These are phyloP conservation scores for Protobothrops mucrosquamatus DNA, from an alignment of 2,113 vertebrate genomes.

Conservation along the genomic window DNA sequence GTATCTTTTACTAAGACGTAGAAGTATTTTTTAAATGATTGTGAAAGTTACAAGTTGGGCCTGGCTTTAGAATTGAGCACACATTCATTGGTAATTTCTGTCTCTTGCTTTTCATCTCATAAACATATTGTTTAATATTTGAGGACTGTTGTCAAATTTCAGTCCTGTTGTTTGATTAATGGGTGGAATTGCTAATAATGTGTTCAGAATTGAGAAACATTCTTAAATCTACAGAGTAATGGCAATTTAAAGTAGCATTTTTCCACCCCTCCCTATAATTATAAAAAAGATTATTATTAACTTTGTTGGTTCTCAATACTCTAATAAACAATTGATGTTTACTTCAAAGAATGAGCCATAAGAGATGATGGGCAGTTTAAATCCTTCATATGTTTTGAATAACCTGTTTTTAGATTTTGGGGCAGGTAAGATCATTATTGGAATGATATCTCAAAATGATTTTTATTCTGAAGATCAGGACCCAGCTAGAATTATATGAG, in stretches of 20 bases:
- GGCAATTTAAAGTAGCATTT: background rate
- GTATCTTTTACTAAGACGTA: too few relatives aligned
- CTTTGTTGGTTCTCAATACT: background rate
- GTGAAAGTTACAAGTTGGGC: background rate
- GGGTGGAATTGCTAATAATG: background rate
- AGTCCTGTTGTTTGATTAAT: background rate
- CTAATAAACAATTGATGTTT: background rate
- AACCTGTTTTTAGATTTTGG: too few relatives aligned
- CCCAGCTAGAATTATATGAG: background rate
- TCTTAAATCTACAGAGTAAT: background rate
- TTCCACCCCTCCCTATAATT: background rate
- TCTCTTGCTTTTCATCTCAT: background rate
- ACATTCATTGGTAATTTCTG: background rate
- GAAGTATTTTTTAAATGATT: background rate
- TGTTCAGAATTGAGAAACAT: background rate
- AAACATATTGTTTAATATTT: background rate
- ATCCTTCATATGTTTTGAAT: background rate
- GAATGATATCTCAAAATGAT: background rate
- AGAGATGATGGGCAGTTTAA: background rate
- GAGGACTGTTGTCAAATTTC: background rate
- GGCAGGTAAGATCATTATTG: background rate
- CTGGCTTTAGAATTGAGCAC: background rate
- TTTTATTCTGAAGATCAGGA: background rate
- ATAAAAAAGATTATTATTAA: background rate
- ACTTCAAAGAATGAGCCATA: background rate